Conservation (phyloP, 2,113 vertebrate species). For the Piaya cayana region DNA sequence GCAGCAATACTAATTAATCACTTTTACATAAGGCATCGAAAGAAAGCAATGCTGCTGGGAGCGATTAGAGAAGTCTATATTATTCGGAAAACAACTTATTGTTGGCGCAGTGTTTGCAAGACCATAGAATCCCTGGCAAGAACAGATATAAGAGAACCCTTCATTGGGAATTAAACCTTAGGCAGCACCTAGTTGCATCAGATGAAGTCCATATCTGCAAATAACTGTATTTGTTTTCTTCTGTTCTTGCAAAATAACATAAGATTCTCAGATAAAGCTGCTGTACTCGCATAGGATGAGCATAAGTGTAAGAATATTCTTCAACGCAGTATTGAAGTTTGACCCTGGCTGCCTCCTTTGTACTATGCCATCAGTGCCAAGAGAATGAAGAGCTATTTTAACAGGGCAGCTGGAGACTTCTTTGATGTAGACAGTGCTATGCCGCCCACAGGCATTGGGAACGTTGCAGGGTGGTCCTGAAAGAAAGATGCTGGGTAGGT, state of each 20-base stretch:
- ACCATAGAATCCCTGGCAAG: not conserved
- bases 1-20: not conserved
- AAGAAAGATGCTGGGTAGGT: not conserved
- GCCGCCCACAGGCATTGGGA: not conserved
- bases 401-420: not conserved
- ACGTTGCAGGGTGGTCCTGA: not conserved
- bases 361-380: not conserved
- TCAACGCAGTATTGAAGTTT: not conserved
- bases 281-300: not conserved
- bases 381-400: constrained; percentile 4
- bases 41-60: not conserved
- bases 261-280: not conserved
- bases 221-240: not conserved
- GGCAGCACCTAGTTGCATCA: not conserved
- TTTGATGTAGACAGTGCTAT: not conserved
- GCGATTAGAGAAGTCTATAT: not conserved
- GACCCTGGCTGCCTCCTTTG: not conserved
- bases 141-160: not conserved
- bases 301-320: not conserved
- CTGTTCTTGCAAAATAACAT: not conserved
- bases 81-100: not conserved
- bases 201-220: not conserved
- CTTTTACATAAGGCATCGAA: not conserved
- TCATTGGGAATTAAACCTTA: not conserved
- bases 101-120: not conserved